These are phyloP conservation scores for Cathartes aura DNA, from an alignment of 2,113 vertebrate species.

Conservation along the genomic window DNA sequence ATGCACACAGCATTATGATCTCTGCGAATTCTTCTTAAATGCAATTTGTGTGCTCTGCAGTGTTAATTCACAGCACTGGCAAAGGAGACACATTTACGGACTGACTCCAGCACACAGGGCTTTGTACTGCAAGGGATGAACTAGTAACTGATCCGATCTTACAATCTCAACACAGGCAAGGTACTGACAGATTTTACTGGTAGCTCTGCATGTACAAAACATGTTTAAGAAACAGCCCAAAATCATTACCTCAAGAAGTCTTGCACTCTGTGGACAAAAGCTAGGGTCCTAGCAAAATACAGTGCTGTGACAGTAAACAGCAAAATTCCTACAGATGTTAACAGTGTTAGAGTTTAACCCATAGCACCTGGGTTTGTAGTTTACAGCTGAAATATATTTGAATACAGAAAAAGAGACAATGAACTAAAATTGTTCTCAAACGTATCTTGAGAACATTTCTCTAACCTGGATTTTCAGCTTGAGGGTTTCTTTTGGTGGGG, in stretches of 20 bases:
- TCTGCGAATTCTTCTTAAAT: background rate
- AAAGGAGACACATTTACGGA: background rate
- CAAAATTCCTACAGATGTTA: background rate
- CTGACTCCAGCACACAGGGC: background rate
- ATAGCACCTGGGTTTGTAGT: background rate
- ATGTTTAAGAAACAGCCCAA: background rate
- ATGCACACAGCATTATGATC: background rate
- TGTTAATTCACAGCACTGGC: background rate
- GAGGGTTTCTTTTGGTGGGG: background rate
- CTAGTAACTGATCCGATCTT: background rate
- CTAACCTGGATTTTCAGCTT: background rate
- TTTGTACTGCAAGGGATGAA: background rate
- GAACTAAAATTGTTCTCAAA: background rate
- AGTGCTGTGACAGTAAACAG: background rate
- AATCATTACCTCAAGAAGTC: background rate
- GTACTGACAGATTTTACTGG: background rate
- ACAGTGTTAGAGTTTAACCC: background rate
- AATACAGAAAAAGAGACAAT: background rate
- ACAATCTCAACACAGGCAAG: background rate
- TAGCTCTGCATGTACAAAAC: background rate
- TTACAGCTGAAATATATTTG: background rate
- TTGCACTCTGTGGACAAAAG: background rate
- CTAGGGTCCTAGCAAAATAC: background rate
- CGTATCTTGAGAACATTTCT: background rate
- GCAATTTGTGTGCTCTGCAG: background rate